Evolutionary conservation across 1,140 invertebrate species (phyloP), one percentile per base, ranked within the genome.

Genomic region (Saccostrea cuccullata): DNA sequence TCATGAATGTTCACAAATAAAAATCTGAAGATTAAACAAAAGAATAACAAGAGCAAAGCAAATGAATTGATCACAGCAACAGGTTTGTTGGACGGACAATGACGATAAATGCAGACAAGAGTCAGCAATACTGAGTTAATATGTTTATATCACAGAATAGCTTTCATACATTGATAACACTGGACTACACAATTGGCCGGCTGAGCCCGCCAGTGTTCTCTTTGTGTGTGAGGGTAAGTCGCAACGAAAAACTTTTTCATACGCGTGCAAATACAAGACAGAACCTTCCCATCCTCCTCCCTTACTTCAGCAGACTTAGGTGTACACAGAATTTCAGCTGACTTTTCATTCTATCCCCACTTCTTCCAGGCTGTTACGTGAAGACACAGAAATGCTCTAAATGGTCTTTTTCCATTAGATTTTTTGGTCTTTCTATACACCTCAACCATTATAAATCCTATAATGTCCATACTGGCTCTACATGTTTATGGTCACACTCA

Each of bases 71-170:
- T 64, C 58, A 30, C 70, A 77, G 70, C 70, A 77, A 77, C 26
- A 36, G 13, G 15, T 30, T 13, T 15, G 23, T 36, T 77, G 70
- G 70, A 77, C 70, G 70, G 70, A 77, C 23, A 40, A 30, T 15
- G 13, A 13, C 8, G 15, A 73, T 73, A 77, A 77, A 77, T 77
- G 70, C 70, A 64, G 58, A 20, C 17, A 17, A 64, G 17, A 64
- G 58, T 64, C 15, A 64, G 58, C 58, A 77, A 77, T 77, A 77
- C 70, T 77, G 70, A 77, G 26, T 26, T 73, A 11, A 77, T 26
- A 64, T 64, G 23, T 77, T 77, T 77, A 77, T 77, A 77, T 77
- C 70, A 77, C 70, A 77, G 70, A 23, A 36, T 30, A 26, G 70
- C 70, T 77, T 77, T 36, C 6, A n/a, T 64, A 20, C 15, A 47